These are phyloP conservation scores for Platyrinchus mystaceus DNA, from an alignment of 2,797 vertebrate genomes.

Conservation along the genomic window DNA sequence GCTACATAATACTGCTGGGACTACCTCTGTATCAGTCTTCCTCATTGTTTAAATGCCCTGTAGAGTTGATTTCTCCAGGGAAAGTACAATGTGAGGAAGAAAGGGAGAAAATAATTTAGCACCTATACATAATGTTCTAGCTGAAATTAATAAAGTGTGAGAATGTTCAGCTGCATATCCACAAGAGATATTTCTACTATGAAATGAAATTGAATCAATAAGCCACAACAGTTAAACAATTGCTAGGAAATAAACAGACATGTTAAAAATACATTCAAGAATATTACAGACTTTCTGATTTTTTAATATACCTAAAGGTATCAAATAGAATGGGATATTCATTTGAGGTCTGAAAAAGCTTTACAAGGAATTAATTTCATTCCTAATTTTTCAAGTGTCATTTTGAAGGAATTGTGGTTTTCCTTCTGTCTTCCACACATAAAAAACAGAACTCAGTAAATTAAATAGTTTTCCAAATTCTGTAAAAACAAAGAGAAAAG, in stretches of 20 bases:
- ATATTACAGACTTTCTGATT: not conserved
- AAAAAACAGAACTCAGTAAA: not conserved
- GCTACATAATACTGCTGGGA: not conserved
- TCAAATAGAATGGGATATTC: not conserved
- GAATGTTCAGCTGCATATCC: not conserved
- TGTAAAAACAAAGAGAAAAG: not conserved
- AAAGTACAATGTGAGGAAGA: not conserved
- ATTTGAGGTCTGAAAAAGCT: not conserved
- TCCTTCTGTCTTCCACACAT: not conserved
- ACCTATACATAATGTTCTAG: not conserved
- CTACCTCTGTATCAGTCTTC: not conserved
- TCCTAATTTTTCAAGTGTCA: not conserved
- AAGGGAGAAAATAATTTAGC: constrained; percentile 7
- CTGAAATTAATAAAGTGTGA: constrained; percentile 34
- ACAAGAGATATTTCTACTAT: not conserved
- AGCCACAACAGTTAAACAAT: not conserved
- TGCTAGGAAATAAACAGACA: not conserved
- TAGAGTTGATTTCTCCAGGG: not conserved
- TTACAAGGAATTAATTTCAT: not conserved
- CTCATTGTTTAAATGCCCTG: not conserved
- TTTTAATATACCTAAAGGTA: not conserved
- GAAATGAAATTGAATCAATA: not conserved
- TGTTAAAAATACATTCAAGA: not conserved
- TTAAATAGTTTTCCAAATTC: not conserved
- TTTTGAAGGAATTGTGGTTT: not conserved